phyloP scores from a whole-genome alignment of 64 coral and sea anemone species.

The Actinia tenebrosa region DNA sequence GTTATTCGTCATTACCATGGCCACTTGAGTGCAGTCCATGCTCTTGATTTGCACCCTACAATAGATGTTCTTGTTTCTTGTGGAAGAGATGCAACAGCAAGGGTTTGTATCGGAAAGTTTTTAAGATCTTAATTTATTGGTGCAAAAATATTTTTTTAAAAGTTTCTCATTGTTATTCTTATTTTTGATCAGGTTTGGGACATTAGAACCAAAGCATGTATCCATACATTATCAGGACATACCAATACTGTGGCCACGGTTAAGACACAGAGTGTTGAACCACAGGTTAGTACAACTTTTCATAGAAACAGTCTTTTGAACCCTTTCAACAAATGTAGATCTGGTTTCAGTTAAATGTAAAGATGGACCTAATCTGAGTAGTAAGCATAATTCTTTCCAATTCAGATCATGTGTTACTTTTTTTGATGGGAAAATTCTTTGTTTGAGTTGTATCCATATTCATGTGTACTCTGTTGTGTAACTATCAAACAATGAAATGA shows the following conservation, averaged over 20 bases:
- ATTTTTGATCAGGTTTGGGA: slow-evolving; percentile 79
- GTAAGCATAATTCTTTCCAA: too few relatives aligned
- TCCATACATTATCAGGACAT: slow-evolving; percentile 90
- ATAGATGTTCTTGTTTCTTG: slow-evolving; percentile 93
- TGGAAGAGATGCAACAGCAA: slow-evolving; percentile 90
- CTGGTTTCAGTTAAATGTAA: too few relatives aligned
- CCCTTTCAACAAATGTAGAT: too few relatives aligned
- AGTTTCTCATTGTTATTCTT: background rate
- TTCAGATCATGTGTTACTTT: too few relatives aligned
- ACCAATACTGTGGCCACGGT: slow-evolving; percentile 91
- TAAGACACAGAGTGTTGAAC: slow-evolving; percentile 77
- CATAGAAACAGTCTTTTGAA: too few relatives aligned
- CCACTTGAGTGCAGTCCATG: slow-evolving; percentile 91
- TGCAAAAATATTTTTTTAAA: background rate
- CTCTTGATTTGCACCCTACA: slow-evolving; percentile 83
- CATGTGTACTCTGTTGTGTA: too few relatives aligned
- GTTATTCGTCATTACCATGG: slow-evolving; percentile 98
- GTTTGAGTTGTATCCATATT: too few relatives aligned
- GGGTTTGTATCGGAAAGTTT: slow-evolving; percentile 40
- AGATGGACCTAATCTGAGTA: too few relatives aligned
- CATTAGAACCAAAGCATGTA: slow-evolving; percentile 98
- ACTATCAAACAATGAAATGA: too few relatives aligned
- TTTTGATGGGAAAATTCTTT: too few relatives aligned
- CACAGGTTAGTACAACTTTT: slow-evolving; percentile 53
- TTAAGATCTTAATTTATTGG: too few relatives aligned